Percentiles rank a stretch among this genome's conserved stretches.
Evolutionary conservation across 1,140 invertebrate genomes (phyloP).

Genomic region (Heterodera schachtii): DNA sequence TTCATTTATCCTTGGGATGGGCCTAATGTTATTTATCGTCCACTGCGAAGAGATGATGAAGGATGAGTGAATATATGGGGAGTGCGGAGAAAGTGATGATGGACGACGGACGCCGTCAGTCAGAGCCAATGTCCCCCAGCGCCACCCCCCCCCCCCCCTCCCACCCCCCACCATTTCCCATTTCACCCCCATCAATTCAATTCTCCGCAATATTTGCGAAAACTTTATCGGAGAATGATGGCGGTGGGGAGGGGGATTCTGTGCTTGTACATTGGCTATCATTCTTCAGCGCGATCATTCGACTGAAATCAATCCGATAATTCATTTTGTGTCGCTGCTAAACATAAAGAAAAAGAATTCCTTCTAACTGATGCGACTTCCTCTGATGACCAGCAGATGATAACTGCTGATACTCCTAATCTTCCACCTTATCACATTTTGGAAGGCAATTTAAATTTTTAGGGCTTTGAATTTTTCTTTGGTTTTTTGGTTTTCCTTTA

Average conservation of each 20-base stretch:
- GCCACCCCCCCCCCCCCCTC: too few relatives aligned
- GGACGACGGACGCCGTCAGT: background rate
- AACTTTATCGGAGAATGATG: background rate
- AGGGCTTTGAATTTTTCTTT: too few relatives aligned
- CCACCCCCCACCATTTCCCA: too few relatives aligned
- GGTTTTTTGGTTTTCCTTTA: too few relatives aligned
- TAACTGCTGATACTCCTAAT: background rate
- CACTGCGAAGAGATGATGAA: background rate
- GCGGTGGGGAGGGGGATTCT: background rate
- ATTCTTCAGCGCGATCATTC: background rate
- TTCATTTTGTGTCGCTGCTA: background rate
- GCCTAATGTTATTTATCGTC: slow-evolving; percentile 1
- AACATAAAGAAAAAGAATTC: too few relatives aligned
- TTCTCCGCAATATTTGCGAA: slow-evolving; percentile 1
- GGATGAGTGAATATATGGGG: background rate
- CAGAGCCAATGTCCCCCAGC: too few relatives aligned
- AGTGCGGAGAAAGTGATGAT: background rate
- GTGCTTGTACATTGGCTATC: background rate
- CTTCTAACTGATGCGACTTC: too few relatives aligned
- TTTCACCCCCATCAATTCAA: background rate
- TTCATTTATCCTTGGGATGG: background rate
- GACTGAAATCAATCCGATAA: background rate
- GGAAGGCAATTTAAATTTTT: background rate
- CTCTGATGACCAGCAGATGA: background rate
- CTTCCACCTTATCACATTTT: background rate